Percentiles rank a stretch among this genome's conserved stretches.
These are phyloP conservation scores for Turdus rufiventris DNA, from an alignment of 2,113 vertebrate species.

Conservation along the genomic window DNA sequence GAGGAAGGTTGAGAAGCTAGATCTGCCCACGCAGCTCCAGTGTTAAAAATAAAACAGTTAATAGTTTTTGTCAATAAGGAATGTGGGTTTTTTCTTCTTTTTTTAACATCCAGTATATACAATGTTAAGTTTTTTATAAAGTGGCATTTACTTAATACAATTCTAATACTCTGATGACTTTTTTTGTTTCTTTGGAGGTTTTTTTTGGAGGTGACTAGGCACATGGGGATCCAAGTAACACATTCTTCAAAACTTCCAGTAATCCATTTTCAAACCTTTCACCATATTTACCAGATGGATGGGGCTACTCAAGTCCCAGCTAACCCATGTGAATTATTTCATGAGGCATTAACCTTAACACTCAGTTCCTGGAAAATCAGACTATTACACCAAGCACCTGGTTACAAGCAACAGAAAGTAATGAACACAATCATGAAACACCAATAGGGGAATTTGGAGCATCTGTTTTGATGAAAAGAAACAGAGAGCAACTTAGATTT, in stretches of 20 bases:
- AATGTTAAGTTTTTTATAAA: background rate
- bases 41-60: background rate
- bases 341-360: background rate
- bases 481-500: background rate
- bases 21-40: background rate
- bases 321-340: background rate
- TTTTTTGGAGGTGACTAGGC: fast-evolving
- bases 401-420: background rate
- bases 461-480: background rate
- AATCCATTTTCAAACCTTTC: background rate
- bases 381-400: background rate
- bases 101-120: background rate
- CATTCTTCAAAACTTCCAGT: background rate
- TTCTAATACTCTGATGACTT: background rate
- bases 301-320: background rate
- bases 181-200: background rate
- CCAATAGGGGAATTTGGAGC: background rate
- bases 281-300: background rate
- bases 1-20: background rate
- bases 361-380: background rate
- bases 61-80: background rate
- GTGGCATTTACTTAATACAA: background rate
- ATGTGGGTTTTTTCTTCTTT: too few species aligned
- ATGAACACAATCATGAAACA: background rate
- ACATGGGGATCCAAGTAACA: background rate